Percentiles rank a stretch among this genome's conserved stretches.
These are phyloP conservation scores for Timema cristinae DNA, from an alignment of 2,888 invertebrate species.

Conservation along the genomic window DNA sequence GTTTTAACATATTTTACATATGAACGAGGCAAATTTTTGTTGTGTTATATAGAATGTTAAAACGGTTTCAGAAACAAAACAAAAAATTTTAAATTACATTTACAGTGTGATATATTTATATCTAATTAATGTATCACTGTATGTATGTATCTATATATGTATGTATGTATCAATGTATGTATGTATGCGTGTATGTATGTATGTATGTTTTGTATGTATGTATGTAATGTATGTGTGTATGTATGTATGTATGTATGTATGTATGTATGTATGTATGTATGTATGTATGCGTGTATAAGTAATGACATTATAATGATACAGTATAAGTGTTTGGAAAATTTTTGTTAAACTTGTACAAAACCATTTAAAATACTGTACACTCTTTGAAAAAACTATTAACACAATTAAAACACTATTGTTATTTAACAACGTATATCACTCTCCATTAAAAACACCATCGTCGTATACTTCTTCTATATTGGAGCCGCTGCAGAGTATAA, in stretches of 20 bases:
- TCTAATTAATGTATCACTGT: too few relatives aligned
- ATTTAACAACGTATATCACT: not conserved
- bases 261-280: constrained; percentile 14
- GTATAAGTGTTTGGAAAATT: not conserved
- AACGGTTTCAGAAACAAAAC: too few relatives aligned
- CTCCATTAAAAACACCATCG: not conserved
- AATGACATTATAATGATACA: too few relatives aligned
- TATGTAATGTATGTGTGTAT: constrained; percentile 14
- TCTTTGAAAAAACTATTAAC: not conserved
- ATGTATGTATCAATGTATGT: constrained; percentile 15
- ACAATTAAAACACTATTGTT: not conserved
- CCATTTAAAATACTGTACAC: not conserved
- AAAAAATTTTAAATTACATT: too few relatives aligned
- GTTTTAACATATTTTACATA: too few relatives aligned
- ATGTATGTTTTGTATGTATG: too few relatives aligned
- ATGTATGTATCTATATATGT: not conserved
- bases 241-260: constrained; percentile 12
- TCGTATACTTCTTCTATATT: too few relatives aligned
- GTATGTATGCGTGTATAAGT: too few relatives aligned
- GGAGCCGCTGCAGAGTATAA: too few relatives aligned
- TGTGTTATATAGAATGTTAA: too few relatives aligned
- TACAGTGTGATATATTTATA: too few relatives aligned
- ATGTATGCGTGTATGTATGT: not conserved
- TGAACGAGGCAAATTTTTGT: too few relatives aligned
- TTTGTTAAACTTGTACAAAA: not conserved